These are phyloP conservation scores for Drosophila tropicalis DNA, from an alignment of 1,140 invertebrate species.

Conservation along the genomic window DNA sequence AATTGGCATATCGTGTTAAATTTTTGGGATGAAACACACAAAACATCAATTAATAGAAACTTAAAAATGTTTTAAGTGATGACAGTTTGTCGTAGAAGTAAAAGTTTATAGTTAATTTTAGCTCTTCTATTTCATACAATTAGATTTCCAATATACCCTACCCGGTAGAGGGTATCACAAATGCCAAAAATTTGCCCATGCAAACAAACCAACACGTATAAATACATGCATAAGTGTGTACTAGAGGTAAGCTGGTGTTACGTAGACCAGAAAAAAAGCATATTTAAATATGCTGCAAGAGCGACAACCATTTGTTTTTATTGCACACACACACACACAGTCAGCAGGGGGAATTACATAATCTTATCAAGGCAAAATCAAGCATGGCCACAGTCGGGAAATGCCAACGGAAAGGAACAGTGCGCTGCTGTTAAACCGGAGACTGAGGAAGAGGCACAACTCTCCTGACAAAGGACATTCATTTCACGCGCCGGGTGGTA, in stretches of 20 bases:
- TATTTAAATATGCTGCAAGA: slow-evolving; percentile 56
- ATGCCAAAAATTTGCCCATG: slow-evolving; percentile 61
- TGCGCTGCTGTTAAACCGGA: too few species aligned
- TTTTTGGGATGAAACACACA: too few species aligned
- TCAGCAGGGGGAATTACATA: slow-evolving; percentile 58
- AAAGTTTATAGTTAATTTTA: too few species aligned
- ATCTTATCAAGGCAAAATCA: slow-evolving; percentile 74
- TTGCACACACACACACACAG: slow-evolving; percentile 32
- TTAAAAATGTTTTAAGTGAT: too few species aligned
- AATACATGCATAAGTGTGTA: slow-evolving; percentile 9
- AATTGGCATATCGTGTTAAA: too few species aligned
- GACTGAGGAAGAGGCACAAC: slow-evolving; percentile 1
- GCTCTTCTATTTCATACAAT: too few species aligned
- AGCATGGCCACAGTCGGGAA: slow-evolving; percentile 38
- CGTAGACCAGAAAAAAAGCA: slow-evolving; percentile 48
- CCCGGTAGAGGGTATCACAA: not conserved
- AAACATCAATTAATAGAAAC: too few species aligned
- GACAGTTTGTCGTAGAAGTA: too few species aligned
- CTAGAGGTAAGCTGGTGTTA: not conserved
- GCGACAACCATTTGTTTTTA: slow-evolving; percentile 46
- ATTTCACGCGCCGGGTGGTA: slow-evolving; percentile 35
- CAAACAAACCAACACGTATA: slow-evolving; percentile 31
- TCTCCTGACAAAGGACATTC: slow-evolving; percentile 57
- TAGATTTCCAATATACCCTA: not conserved
- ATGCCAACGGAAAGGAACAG: slow-evolving; percentile 7